Base-by-base conservation (phyloP, 2,113 vertebrate species). In the Boleophthalmus pectinirostris region DNA sequence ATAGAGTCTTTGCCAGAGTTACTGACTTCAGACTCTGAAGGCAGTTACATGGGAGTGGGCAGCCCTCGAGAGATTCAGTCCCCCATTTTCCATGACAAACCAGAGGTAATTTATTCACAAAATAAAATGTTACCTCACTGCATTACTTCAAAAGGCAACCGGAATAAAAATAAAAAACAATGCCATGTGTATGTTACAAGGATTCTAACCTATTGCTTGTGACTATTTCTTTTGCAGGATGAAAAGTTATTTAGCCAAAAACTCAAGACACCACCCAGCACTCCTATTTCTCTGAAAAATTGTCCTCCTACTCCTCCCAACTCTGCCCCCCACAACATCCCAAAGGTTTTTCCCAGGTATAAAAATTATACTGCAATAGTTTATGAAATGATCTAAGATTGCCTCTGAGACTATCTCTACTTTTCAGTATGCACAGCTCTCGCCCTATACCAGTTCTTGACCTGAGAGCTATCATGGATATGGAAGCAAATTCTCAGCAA, bases 391-490 rank as follows among this genome's bases (percentile, higher is more conserved):
- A 33, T 5, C 7, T 61, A 29, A 18, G 16, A 33, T 61, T 14
- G 12, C 13, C 21, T 58, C 24, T 61, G 2, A 18, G 25, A 18
- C 58, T 18, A 33, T 8, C 13, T 61, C 14, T 18, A 1, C 25
- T 61, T 61, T 61, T 33, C 79, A 23, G 23, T 33, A 61, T 82
- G 68, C 76, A 68, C 86, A 97, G 95, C 85, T 91, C 94, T 53
- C 82, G 93, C 92, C 81, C 94, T 14, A 68, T 95, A 85, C 95
- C 96, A 80, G 94, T 96, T 67, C 75, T 97, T 93, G 95, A 98
- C 90, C 94, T 99, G 57, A 95, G 97, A 92, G 94, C 95, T 66
- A 97, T 99, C 86, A 98, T 99, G 97, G 95, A 99, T 91, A 95
- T 95, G 91, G 97, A 99, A 93, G 95, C 96, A 91, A 96, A 82